These are phyloP conservation scores for Eptatretus burgeri DNA, from an alignment of 2,113 vertebrate species.

Conservation along the genomic window DNA sequence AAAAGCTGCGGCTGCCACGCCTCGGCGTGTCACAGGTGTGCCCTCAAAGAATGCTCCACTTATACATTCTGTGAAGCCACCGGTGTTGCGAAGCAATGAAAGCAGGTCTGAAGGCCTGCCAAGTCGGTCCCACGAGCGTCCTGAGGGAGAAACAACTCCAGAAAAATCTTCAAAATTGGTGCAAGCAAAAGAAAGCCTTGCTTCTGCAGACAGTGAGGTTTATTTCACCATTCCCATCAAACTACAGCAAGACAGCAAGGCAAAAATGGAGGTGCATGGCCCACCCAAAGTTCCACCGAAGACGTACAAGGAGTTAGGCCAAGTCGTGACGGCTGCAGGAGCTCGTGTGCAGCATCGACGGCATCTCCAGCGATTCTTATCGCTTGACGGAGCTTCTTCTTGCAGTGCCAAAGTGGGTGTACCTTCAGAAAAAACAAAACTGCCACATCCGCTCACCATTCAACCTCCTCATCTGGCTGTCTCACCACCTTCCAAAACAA, in stretches of 20 bases:
- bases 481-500: no score
- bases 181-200: not conserved
- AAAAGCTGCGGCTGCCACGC: not conserved
- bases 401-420: no score
- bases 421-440: no score
- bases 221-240: not conserved
- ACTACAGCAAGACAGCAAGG: not conserved
- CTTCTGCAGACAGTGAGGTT: not conserved
- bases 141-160: not conserved
- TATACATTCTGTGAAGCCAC: not conserved
- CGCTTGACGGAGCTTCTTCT: no score
- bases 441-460: no score
- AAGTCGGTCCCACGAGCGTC: not conserved
- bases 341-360: no score
- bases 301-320: slow-evolving; percentile 2
- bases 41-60: not conserved
- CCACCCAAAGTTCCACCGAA: slow-evolving; percentile 4
- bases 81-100: not conserved
- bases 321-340: not conserved
- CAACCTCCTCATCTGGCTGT: no score
- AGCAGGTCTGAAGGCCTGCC: not conserved
- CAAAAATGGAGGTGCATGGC: not conserved
- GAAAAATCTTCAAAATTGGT: not conserved
- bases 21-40: not conserved
- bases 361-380: no score